Conservation (phyloP, 2,888 invertebrate species). For the Crematogaster levior region DNA sequence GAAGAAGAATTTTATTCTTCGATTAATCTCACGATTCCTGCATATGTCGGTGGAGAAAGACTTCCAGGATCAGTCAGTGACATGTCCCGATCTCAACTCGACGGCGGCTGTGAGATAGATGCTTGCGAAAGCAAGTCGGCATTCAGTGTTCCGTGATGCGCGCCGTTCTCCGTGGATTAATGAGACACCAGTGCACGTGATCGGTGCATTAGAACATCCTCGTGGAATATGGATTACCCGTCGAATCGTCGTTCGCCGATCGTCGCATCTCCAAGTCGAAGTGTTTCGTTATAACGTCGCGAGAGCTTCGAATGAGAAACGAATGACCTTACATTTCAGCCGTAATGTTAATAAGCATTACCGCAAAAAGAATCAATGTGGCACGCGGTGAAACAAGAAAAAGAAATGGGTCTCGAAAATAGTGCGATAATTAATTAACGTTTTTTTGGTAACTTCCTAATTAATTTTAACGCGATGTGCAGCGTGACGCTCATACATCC, state of each 20-base stretch:
- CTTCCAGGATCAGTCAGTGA: constrained; percentile 9
- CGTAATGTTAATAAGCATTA: neutral
- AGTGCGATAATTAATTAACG: neutral
- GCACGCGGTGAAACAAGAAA: neutral
- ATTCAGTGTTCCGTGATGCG: constrained; percentile 27
- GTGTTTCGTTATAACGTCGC: constrained; percentile 16
- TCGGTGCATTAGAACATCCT: constrained; percentile 69
- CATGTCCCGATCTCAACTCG: neutral
- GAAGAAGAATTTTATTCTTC: constrained; percentile 5
- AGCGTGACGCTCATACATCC: neutral
- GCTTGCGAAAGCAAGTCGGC: constrained; percentile 63
- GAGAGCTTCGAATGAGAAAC: neutral
- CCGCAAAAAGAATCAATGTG: neutral
- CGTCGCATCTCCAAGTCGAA: constrained; percentile 6
- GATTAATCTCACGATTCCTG: neutral
- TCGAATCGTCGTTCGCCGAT: constrained; percentile 56
- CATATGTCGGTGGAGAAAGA: constrained; percentile 2
- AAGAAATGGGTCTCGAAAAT: neutral
- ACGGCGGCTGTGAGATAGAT: neutral
- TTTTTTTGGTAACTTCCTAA: neutral
- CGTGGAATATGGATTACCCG: constrained; percentile 74
- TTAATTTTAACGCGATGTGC: neutral
- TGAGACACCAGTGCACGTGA: constrained; percentile 65
- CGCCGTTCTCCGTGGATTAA: constrained; percentile 56
- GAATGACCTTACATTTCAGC: neutral